A percentile compares a stretch with the other conserved stretches of the same genome.
Conservation (phyloP, 2,113 vertebrate species). For the Thalassarche chlororhynchos region DNA sequence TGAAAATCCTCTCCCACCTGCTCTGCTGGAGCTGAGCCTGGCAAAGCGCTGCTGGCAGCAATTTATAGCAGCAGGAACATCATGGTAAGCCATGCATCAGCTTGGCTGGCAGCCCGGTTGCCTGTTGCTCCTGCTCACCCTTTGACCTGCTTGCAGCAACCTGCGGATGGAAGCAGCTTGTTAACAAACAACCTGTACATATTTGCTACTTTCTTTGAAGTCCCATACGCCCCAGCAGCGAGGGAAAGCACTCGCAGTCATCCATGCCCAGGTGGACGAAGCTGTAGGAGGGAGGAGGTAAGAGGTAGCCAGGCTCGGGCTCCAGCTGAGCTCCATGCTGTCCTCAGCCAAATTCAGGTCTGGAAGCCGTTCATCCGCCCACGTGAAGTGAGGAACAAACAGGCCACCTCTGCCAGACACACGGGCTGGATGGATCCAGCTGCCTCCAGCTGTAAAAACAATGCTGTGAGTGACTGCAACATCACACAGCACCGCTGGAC, state of each 20-base stretch:
- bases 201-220: neutral
- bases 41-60: neutral
- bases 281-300: neutral
- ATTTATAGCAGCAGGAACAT: neutral
- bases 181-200: neutral
- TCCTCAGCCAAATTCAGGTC: neutral
- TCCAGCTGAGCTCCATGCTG: neutral
- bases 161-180: neutral
- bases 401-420: neutral
- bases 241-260: neutral
- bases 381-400: neutral
- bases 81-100: neutral
- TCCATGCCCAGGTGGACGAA: neutral
- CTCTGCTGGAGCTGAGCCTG: neutral
- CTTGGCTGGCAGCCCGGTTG: accelerated
- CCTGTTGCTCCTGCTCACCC: neutral
- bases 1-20: neutral
- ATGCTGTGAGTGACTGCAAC: neutral
- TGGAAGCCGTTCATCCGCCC: accelerated
- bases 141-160: neutral
- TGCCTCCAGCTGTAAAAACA: neutral
- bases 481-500: neutral
- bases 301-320: neutral
- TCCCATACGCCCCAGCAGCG: accelerated
- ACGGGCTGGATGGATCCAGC: neutral